phyloP scores from a whole-genome alignment of 2,113 vertebrate genomes.

The Corythornis vintsioides region DNA sequence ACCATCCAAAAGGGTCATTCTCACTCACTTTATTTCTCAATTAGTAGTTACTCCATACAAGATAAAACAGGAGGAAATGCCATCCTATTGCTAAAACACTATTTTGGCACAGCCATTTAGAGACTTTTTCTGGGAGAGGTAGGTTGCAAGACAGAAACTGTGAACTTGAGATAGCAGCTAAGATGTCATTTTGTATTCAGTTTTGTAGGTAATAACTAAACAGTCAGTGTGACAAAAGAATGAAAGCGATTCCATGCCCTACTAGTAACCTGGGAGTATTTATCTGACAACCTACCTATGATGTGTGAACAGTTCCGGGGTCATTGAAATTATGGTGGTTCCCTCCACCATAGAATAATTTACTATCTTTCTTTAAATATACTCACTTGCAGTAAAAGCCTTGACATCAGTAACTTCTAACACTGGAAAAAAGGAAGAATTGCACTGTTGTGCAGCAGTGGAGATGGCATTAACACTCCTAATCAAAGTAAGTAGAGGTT shows the following conservation, averaged over 20 bases:
- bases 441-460: background rate
- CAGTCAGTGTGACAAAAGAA: background rate
- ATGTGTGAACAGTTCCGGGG: background rate
- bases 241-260: background rate
- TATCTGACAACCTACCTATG: background rate
- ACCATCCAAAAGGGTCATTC: constrained; percentile 35
- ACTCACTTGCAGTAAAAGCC: background rate
- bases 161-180: background rate
- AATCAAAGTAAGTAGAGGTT: background rate
- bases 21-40: constrained; percentile 27
- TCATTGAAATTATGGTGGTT: background rate
- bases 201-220: background rate
- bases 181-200: background rate
- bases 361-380: background rate
- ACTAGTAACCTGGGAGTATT: background rate
- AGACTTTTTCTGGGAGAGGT: background rate
- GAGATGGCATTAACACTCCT: background rate
- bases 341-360: background rate
- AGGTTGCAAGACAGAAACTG: background rate
- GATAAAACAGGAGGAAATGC: background rate
- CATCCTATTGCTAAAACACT: background rate
- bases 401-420: background rate
- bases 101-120: background rate
- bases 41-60: background rate
- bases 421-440: background rate